Percentiles rank a stretch among this genome's conserved stretches.
Conservation (phyloP, 2,113 vertebrate species). For the Ranitomeya variabilis region DNA sequence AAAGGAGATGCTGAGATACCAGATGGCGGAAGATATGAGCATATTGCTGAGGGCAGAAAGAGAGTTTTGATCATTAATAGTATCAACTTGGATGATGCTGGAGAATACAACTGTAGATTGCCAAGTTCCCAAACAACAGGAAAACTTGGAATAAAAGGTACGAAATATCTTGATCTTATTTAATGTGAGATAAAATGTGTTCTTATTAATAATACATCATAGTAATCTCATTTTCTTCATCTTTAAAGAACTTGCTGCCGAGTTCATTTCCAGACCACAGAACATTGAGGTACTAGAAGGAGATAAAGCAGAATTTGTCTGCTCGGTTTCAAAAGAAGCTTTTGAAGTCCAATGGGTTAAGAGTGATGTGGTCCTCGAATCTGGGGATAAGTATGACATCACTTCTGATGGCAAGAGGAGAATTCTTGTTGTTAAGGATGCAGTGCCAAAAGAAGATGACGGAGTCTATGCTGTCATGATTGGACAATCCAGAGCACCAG, state of each 20-base stretch:
- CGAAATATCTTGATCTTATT: conserved; percentile 42
- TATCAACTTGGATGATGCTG: conserved; percentile 84
- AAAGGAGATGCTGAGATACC: conserved; percentile 89
- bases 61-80: conserved; percentile 89
- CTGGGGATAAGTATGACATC: conserved; percentile 86
- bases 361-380: conserved; percentile 76
- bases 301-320: conserved; percentile 90
- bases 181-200: background rate
- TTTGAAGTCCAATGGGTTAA: conserved; percentile 89
- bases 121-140: conserved; percentile 80
- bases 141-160: conserved; percentile 88
- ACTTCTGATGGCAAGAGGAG: conserved; percentile 90
- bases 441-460: conserved; percentile 79
- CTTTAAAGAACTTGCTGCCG: conserved; percentile 89
- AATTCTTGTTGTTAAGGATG: conserved; percentile 82
- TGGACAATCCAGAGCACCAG: conserved; percentile 84
- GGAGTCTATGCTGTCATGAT: conserved; percentile 84
- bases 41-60: conserved; percentile 84
- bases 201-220: background rate
- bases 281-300: conserved; percentile 92
- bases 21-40: conserved; percentile 91
- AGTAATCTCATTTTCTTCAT: conserved; percentile 1
- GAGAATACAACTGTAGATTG: conserved; percentile 87
- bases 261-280: conserved; percentile 90
- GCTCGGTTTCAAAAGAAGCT: conserved; percentile 91